phyloP scores from a whole-genome alignment of 2,888 invertebrate species.

The Pantelozetes paolii region DNA sequence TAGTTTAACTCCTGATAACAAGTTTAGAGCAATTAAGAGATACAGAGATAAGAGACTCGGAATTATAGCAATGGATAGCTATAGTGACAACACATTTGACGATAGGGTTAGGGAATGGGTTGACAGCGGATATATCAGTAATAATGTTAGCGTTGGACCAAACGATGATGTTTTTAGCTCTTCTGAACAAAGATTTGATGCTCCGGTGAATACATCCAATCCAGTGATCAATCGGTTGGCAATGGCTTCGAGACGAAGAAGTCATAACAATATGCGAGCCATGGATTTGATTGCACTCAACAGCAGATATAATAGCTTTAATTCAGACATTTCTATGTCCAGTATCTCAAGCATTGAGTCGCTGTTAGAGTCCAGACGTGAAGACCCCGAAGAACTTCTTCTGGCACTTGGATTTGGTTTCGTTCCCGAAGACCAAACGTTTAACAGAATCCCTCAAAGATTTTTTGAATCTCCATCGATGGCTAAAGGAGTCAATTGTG shows the following conservation, averaged over 20 bases:
- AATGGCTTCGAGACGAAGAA: background rate
- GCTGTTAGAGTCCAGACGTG: conserved; percentile 72
- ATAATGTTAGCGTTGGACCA: background rate
- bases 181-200: background rate
- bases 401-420: conserved; percentile 60
- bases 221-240: background rate
- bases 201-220: background rate
- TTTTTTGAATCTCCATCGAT: conserved; percentile 73
- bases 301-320: conserved; percentile 51
- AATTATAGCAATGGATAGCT: conserved; percentile 6
- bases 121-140: conserved; percentile 23
- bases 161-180: background rate
- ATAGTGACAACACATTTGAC: background rate
- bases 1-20: conserved; percentile 15
- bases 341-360: conserved; percentile 58
- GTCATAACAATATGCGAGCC: background rate
- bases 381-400: conserved; percentile 83
- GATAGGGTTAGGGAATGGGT: conserved; percentile 24
- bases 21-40: conserved; percentile 26
- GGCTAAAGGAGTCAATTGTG: conserved; percentile 69
- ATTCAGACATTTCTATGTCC: conserved; percentile 45
- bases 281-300: conserved; percentile 27
- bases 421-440: conserved; percentile 42
- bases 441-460: conserved; percentile 67
- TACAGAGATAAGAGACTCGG: conserved; percentile 12